Conservation (phyloP, 2,797 vertebrate species). For the Crax fasciolata region DNA sequence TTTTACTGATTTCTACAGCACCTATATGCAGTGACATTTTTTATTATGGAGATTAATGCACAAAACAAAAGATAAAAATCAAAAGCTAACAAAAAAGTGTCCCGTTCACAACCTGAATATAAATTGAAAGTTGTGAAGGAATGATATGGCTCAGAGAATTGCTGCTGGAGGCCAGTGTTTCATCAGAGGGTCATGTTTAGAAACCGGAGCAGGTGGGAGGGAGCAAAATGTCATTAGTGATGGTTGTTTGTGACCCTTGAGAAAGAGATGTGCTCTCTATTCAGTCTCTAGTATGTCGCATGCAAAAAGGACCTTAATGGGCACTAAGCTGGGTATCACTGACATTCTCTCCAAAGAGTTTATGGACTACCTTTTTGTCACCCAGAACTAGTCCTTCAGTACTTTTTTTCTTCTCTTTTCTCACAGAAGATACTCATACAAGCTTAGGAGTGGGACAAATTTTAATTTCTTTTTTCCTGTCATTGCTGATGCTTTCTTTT, state of each 20-base stretch:
- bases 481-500: not conserved
- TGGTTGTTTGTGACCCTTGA: not conserved
- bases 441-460: not conserved
- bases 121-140: not conserved
- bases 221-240: not conserved
- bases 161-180: constrained; percentile 33
- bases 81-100: constrained; percentile 20
- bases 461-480: not conserved
- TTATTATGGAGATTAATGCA: not conserved
- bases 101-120: not conserved
- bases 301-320: not conserved
- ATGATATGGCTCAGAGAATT: not conserved
- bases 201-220: constrained; percentile 17
- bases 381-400: not conserved
- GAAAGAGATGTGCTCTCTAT: not conserved
- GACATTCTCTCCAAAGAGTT: not conserved
- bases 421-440: not conserved
- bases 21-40: constrained; percentile 19
- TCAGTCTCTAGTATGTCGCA: not conserved
- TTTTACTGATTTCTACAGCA: constrained; percentile 21
- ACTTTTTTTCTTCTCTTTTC: not conserved
- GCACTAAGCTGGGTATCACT: not conserved
- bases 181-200: constrained; percentile 35
- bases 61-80: constrained; percentile 33
- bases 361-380: not conserved